Evolutionary conservation across 2,888 invertebrate genomes (phyloP), one percentile per base, ranked within the genome.

Genomic region (Acanthacorydalis orientalis): DNA sequence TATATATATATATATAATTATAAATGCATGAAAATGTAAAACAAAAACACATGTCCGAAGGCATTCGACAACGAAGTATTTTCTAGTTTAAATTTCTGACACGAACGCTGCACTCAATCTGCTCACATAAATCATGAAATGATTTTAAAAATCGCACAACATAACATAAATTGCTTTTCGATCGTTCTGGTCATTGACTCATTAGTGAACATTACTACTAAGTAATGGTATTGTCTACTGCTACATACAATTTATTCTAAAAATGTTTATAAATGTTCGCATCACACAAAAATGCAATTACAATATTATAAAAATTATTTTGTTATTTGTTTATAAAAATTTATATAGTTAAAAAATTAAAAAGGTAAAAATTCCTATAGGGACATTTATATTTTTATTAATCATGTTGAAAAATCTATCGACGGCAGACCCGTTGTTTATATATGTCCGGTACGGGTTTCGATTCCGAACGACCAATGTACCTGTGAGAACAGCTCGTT

Each of bases 261-360:
- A 23, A 31, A 42, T 42, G 16, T 42, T 42, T 42, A 42, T 42
- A 42, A 42, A 42, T 42, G 42, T 42, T 42, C 31, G 42, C 42
- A 42, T 42, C 31, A 42, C 42, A 42, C 42, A 15, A 23, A 23
- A 42, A 42, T 31, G 16, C 23, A 16, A 42, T 42, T 42, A 42
- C 42, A 42, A 23, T 42, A 42, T 42, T 16, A 23, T 12, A 42
- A 15, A 16, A 16, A 42, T 42, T 42, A 15, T 38, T 38, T 38
- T 38, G 15, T 42, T 16, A 31, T 31, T 42, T 42, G 12, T 42
- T 16, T 42, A 42, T 42, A 42, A 42, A 42, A 42, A 42, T 42
- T 42, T 42, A 42, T 42, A 42, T 31, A 42, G 42, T 42, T 42
- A 42, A 42, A 42, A 42, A 42, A 42, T 42, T 42, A 42, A 42